Evolutionary conservation across 2,888 invertebrate species (phyloP).

Genomic region (Trypoxylon attenuatum): DNA sequence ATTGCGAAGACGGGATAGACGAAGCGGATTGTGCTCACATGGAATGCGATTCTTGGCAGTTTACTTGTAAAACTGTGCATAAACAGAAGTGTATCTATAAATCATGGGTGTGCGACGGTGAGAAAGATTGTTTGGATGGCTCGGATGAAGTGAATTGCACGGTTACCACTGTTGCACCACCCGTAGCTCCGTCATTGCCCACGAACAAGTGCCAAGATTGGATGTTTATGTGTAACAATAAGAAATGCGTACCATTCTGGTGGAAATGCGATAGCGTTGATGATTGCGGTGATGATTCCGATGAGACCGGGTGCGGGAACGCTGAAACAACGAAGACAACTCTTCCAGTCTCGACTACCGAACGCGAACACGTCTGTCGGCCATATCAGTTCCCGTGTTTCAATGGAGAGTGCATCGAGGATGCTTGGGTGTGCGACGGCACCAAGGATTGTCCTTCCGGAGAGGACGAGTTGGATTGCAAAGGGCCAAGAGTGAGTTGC

Average conservation of each 20-base stretch:
- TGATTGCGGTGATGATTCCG: slow-evolving; percentile 86
- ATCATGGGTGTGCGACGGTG: slow-evolving; percentile 88
- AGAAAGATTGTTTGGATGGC: slow-evolving; percentile 84
- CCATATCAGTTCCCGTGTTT: slow-evolving; percentile 78
- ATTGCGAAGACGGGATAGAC: slow-evolving; percentile 75
- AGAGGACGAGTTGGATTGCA: slow-evolving; percentile 78
- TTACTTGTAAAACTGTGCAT: slow-evolving; percentile 77
- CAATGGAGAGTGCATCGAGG: slow-evolving; percentile 78
- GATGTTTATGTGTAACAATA: slow-evolving; percentile 86
- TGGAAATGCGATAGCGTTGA: slow-evolving; percentile 87
- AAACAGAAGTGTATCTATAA: slow-evolving; percentile 80
- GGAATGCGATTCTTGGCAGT: slow-evolving; percentile 75
- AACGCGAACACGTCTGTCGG: slow-evolving; percentile 72
- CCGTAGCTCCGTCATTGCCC: slow-evolving; percentile 52
- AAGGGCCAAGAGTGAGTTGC: slow-evolving; percentile 65
- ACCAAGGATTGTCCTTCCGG: slow-evolving; percentile 77
- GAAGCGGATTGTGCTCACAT: slow-evolving; percentile 72
- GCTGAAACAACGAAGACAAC: slow-evolving; percentile 39
- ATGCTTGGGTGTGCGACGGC: slow-evolving; percentile 80
- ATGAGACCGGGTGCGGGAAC: slow-evolving; percentile 80
- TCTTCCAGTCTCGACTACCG: slow-evolving; percentile 48
- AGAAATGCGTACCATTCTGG: slow-evolving; percentile 85
- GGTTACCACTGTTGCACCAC: slow-evolving; percentile 74
- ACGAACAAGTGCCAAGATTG: slow-evolving; percentile 80
- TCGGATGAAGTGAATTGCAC: slow-evolving; percentile 85